These are phyloP conservation scores for Austrofundulus limnaeus DNA, from an alignment of 2,113 vertebrate genomes.

Conservation along the genomic window DNA sequence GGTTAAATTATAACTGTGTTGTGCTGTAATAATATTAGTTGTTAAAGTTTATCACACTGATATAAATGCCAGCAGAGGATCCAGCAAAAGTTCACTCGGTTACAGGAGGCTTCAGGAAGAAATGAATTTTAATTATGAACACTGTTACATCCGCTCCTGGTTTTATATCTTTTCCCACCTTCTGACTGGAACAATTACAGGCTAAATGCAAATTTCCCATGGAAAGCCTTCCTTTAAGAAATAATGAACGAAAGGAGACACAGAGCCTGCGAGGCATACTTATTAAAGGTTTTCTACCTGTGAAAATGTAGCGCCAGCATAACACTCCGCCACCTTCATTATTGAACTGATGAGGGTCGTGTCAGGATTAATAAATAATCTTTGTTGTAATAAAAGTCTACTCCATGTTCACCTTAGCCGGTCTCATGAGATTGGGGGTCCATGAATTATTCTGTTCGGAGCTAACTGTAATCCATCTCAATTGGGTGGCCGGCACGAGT, in stretches of 20 bases:
- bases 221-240: slow-evolving; percentile 23
- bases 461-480: slow-evolving; percentile 29
- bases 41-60: neutral
- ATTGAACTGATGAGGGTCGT: slow-evolving; percentile 29
- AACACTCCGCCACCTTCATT: slow-evolving; percentile 28
- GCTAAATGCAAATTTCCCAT: slow-evolving; percentile 8
- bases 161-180: slow-evolving; percentile 15
- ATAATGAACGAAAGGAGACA: slow-evolving; percentile 28
- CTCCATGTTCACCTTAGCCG: slow-evolving; percentile 38
- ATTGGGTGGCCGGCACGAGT: slow-evolving; percentile 35
- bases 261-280: slow-evolving; percentile 6
- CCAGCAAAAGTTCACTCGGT: slow-evolving; percentile 1
- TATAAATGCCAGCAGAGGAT: neutral
- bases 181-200: slow-evolving; percentile 26
- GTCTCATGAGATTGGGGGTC: slow-evolving; percentile 30
- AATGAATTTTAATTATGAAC: slow-evolving; percentile 19
- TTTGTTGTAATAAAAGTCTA: slow-evolving; percentile 38
- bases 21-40: neutral
- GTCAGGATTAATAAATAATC: slow-evolving; percentile 43
- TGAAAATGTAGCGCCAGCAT: slow-evolving; percentile 22
- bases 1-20: neutral
- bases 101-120: neutral
- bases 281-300: slow-evolving; percentile 24
- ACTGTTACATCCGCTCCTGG: slow-evolving; percentile 1
- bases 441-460: slow-evolving; percentile 53